Evolutionary conservation across 1,140 invertebrate genomes (phyloP).

Genomic region (Acromyrmex charruanus): DNA sequence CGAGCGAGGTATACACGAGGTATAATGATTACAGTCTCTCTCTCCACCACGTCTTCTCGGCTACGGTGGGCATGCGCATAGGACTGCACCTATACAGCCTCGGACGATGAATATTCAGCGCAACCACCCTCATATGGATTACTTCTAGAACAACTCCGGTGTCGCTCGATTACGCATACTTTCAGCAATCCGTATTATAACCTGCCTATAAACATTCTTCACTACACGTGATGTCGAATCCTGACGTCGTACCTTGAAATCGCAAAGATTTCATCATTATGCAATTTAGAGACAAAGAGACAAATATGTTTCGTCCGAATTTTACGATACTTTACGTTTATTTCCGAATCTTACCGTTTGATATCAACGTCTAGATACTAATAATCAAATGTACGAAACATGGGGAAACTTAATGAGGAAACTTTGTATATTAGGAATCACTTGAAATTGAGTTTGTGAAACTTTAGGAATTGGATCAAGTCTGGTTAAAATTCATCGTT

Average conservation of each 20-base stretch:
- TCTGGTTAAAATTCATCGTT: conserved; percentile 23
- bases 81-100: conserved; percentile 26
- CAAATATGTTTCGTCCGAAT: not conserved
- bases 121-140: conserved; percentile 67
- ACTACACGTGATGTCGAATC: not conserved
- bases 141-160: conserved; percentile 55
- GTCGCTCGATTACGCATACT: conserved; percentile 56
- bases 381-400: not conserved
- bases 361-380: not conserved
- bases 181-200: conserved; percentile 32
- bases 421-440: conserved; percentile 1
- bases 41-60: conserved; percentile 18
- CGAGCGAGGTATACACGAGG: conserved; percentile 20
- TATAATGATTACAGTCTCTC: conserved; percentile 68
- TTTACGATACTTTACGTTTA: not conserved
- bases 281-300: not conserved
- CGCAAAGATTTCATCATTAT: not conserved
- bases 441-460: conserved; percentile 18
- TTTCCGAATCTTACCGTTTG: not conserved
- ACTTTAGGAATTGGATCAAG: not conserved
- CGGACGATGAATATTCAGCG: conserved; percentile 66
- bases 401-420: not conserved
- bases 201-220: not conserved
- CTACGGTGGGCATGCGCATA: conserved; percentile 44
- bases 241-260: not conserved